phyloP scores from a whole-genome alignment of 2,113 vertebrate species.

The Herpailurus yagouaroundi region DNA sequence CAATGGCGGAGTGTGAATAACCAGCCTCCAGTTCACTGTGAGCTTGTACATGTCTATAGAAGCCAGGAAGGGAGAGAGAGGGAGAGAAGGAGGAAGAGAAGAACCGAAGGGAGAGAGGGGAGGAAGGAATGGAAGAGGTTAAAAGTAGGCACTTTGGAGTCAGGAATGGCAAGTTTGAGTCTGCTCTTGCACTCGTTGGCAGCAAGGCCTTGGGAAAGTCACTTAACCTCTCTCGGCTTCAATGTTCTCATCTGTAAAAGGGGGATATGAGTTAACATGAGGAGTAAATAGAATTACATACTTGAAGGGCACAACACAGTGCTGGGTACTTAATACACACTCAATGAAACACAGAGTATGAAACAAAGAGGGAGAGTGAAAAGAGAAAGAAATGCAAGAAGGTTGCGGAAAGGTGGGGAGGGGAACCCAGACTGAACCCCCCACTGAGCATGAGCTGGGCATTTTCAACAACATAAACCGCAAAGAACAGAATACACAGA shows the following conservation, averaged over 20 bases:
- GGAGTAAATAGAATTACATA: not conserved
- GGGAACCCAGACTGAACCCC: not conserved
- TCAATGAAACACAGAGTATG: not conserved
- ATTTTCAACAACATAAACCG: not conserved
- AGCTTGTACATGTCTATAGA: conserved; percentile 12
- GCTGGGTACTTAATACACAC: not conserved
- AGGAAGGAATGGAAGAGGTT: not conserved
- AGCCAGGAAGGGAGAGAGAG: not conserved
- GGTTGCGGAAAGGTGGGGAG: not conserved
- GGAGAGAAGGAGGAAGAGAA: not conserved
- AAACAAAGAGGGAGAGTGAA: not conserved
- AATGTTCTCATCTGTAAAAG: not conserved
- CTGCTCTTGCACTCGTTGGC: not conserved
- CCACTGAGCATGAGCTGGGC: not conserved
- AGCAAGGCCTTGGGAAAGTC: not conserved
- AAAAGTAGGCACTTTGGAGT: not conserved
- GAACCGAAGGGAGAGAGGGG: not conserved
- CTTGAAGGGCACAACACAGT: not conserved
- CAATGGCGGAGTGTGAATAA: not conserved
- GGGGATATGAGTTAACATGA: not conserved
- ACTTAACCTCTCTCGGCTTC: not conserved
- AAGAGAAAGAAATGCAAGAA: not conserved
- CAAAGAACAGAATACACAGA: not conserved
- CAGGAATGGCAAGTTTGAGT: not conserved
- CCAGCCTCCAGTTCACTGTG: not conserved